Percentiles rank a stretch among this genome's conserved stretches.
phyloP scores from a whole-genome alignment of 2,888 invertebrate genomes.

The Colostygia pectinataria region DNA sequence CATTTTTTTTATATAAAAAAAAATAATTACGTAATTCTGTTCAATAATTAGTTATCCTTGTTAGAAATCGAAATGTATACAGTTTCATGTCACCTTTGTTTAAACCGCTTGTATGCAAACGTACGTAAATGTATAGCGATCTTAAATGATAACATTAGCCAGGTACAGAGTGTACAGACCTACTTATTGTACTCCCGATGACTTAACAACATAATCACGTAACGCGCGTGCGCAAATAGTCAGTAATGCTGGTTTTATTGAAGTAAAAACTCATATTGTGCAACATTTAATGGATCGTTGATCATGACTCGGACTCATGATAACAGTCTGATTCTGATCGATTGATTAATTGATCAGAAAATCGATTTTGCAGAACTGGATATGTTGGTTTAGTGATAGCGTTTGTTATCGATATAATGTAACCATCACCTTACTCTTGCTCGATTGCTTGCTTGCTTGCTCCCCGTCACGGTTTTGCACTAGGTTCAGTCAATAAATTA shows the following conservation, averaged over 20 bases:
- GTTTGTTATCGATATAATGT: neutral
- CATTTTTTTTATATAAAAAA: no score
- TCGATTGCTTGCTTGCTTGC: no score
- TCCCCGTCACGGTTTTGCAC: no score
- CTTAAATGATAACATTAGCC: constrained; percentile 45
- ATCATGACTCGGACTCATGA: constrained; percentile 18
- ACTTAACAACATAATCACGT: constrained; percentile 56
- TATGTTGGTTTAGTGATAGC: neutral
- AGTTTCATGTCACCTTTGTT: no score
- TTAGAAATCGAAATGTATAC: no score
- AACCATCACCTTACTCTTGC: no score
- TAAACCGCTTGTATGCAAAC: no score
- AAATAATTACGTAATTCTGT: no score
- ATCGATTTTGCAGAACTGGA: neutral
- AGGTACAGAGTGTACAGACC: constrained; percentile 27
- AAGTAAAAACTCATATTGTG: constrained; percentile 45
- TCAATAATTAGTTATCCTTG: no score
- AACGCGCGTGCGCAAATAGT: constrained; percentile 46
- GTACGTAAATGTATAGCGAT: constrained; percentile 1
- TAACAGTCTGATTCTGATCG: constrained; percentile 4
- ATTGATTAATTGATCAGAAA: constrained; percentile 9
- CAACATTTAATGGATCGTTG: constrained; percentile 33
- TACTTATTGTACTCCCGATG: constrained; percentile 32
- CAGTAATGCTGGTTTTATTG: constrained; percentile 48
- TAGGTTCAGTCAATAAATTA: no score